These are phyloP conservation scores for Trinorchestia longiramus DNA, from an alignment of 1,140 invertebrate genomes.

Conservation along the genomic window DNA sequence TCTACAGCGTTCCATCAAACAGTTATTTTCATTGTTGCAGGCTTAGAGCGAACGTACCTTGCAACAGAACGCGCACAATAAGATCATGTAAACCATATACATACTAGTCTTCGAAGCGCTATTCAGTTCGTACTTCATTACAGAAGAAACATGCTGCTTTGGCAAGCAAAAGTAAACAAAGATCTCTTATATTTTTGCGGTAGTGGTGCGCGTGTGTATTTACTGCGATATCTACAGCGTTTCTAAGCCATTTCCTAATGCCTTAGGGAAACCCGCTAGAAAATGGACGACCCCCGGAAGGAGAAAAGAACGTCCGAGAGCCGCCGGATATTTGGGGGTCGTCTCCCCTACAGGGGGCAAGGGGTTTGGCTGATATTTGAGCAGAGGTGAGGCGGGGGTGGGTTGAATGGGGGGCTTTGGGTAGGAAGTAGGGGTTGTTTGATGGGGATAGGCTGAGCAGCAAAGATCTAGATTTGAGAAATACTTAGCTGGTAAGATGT, in stretches of 20 bases:
- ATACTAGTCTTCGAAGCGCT: too few species aligned
- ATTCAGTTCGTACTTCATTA: too few species aligned
- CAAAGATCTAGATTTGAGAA: not conserved
- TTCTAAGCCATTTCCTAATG: conserved; percentile 38
- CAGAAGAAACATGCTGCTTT: too few species aligned
- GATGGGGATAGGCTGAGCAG: not conserved
- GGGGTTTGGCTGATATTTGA: conserved; percentile 40
- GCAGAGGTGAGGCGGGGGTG: too few species aligned
- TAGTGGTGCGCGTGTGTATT: not conserved
- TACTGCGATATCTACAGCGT: conserved; percentile 31
- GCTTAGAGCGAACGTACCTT: too few species aligned
- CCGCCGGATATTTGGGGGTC: conserved; percentile 35
- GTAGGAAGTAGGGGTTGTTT: not conserved
- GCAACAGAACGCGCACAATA: too few species aligned
- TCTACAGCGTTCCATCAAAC: too few species aligned
- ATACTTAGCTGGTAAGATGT: not conserved
- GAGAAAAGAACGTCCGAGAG: conserved; percentile 40
- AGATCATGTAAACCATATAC: too few species aligned
- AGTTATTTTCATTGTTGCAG: too few species aligned
- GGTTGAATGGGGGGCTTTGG: not conserved
- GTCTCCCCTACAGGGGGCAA: not conserved
- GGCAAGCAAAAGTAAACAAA: too few species aligned
- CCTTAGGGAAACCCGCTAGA: conserved; percentile 36
- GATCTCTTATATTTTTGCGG: too few species aligned
- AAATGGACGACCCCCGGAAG: conserved; percentile 40